phyloP scores from a whole-genome alignment of 2,113 vertebrate species.

The Periophthalmodon schlosseri region DNA sequence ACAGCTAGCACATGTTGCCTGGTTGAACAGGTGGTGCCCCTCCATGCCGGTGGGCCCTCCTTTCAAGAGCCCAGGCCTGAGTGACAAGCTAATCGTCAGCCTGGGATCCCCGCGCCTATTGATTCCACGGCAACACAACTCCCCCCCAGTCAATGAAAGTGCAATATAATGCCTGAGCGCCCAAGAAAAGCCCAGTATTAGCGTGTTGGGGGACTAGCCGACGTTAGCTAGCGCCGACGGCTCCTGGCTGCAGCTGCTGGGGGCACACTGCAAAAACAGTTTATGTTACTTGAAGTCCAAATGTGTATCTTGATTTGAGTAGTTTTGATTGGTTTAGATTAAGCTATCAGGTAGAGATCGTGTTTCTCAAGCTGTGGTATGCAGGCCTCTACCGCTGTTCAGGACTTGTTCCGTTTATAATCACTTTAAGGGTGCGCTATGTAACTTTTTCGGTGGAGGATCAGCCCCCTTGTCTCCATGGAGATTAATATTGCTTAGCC shows the following conservation, averaged over 20 bases:
- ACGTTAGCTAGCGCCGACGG: constrained; percentile 81
- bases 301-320: background rate
- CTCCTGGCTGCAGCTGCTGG: constrained; percentile 79
- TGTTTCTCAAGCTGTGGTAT: too few relatives aligned
- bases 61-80: constrained; percentile 86
- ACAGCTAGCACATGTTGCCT: constrained; percentile 92
- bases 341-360: background rate
- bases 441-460: background rate
- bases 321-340: background rate
- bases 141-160: constrained; percentile 93
- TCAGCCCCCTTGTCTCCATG: background rate
- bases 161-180: constrained; percentile 97
- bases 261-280: background rate
- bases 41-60: constrained; percentile 89
- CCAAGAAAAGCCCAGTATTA: constrained; percentile 88
- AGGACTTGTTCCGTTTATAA: background rate
- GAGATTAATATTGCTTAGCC: background rate
- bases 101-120: constrained; percentile 92
- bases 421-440: background rate
- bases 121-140: constrained; percentile 97
- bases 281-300: too few relatives aligned
- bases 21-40: constrained; percentile 90
- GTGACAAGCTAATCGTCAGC: constrained; percentile 97
- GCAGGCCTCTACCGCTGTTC: background rate
- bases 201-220: constrained; percentile 92